Evolutionary conservation across 2,888 invertebrate genomes (phyloP), one percentile per base, ranked within the genome.

Genomic region (Abrostola tripartita): DNA sequence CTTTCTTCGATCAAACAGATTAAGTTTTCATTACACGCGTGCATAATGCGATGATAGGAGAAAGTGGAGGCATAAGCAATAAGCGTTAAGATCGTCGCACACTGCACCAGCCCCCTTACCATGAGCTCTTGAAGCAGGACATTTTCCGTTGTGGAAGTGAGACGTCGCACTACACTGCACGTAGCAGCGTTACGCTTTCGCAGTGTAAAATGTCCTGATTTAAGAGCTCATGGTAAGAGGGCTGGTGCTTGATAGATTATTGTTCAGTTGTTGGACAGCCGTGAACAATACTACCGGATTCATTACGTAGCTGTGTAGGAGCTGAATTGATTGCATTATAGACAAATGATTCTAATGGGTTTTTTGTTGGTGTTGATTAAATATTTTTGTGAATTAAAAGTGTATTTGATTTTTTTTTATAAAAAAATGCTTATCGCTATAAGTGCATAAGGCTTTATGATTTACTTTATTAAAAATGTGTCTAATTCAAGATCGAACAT

Each of bases 21-120:
- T 78, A 72, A 65, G 74, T 71, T 78, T 81, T 72, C 74, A 78
- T 81, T 83, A 84, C 82, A 79, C 78, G 75, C 79, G 68, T 79
- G 68, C 72, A 71, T 84, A 86, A 86, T 78, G 73, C 76, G 69
- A 68, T 83, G 79, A 86, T 80, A 71, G 68, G 83, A 77, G 86
- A 87, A 87, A 87, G 87, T 82, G 69, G 69, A 71, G 24, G 24
- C 24, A 24, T 24, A 24, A 58, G 58, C 58, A 67, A 76, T 71
- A 68, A 74, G 76, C 78, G 76, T 80, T 65, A 82, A 85, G 76
- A 82, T 83, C 79, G 80, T 51, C 61, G 70, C 68, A 71, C 78
- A 77, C 65, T 59, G 59, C 62, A 61, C 63, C 70, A 68, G 35
- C 7, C 14, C 9, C 47, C 5, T 8, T 47, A 12, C 14, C 7